Conservation (phyloP, 2,888 invertebrate species). For the Cataglyphis cursor region DNA sequence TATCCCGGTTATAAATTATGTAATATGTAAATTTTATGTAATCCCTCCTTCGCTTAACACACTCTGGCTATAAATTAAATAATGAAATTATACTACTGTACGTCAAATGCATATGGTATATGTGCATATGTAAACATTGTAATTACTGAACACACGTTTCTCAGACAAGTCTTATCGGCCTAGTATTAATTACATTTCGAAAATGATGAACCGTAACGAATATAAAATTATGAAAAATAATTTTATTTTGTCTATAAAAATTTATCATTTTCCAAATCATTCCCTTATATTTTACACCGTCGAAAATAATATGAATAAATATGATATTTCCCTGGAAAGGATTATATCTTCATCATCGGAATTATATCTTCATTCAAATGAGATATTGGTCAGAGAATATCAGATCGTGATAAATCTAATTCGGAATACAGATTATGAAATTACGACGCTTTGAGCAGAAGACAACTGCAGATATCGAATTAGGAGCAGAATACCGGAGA, state of each 20-base stretch:
- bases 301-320: background rate
- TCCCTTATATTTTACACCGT: background rate
- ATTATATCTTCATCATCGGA: background rate
- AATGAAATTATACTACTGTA: constrained; percentile 29
- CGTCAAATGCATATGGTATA: background rate
- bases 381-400: constrained; percentile 1
- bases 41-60: background rate
- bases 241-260: background rate
- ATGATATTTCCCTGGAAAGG: background rate
- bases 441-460: constrained; percentile 33
- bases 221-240: background rate
- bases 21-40: constrained; percentile 39
- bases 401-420: constrained; percentile 8
- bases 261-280: background rate
- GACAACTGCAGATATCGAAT: constrained; percentile 33
- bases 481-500: background rate
- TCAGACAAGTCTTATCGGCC: constrained; percentile 30
- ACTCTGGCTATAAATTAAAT: constrained; percentile 45
- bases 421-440: background rate
- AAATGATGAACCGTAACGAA: constrained; percentile 18
- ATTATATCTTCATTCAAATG: background rate
- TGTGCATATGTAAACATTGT: constrained; percentile 31
- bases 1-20: constrained; percentile 9
- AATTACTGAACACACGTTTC: constrained; percentile 10
- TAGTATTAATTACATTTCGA: constrained; percentile 13